These are phyloP conservation scores for Lontra canadensis DNA, from an alignment of 2,113 vertebrate species.

Conservation along the genomic window DNA sequence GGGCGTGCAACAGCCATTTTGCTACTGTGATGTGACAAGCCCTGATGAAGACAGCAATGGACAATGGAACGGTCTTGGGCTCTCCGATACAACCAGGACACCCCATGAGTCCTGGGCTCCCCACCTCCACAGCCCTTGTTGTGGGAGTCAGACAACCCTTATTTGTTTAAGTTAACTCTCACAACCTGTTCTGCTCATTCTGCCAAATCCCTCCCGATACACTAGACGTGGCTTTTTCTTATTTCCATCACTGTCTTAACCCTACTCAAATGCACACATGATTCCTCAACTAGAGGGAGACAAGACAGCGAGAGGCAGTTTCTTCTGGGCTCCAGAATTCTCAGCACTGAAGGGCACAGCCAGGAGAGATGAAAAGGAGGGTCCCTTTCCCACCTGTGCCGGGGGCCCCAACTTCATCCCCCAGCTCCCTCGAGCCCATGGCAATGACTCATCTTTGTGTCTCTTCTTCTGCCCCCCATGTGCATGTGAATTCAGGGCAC, in stretches of 20 bases:
- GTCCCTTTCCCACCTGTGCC: not conserved
- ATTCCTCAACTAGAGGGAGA: not conserved
- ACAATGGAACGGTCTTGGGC: not conserved
- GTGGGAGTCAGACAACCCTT: not conserved
- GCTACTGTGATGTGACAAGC: no score
- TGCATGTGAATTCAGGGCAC: not conserved
- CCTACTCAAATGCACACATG: not conserved
- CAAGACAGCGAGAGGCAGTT: not conserved
- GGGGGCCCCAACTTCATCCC: not conserved
- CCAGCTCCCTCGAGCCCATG: not conserved
- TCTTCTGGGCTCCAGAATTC: not conserved
- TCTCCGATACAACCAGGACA: not conserved
- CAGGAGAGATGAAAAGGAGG: not conserved
- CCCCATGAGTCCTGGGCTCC: not conserved
- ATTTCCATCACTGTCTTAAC: not conserved
- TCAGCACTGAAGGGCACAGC: not conserved
- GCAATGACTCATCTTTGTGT: rapidly evolving
- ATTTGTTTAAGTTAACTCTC: not conserved
- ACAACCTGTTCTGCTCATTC: not conserved
- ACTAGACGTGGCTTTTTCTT: not conserved
- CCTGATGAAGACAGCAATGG: no score
- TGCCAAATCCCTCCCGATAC: not conserved
- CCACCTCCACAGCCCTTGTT: not conserved
- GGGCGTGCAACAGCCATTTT: not conserved
- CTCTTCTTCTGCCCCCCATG: no score